Percentiles rank a stretch among this genome's conserved stretches.
These are phyloP conservation scores for Patella ulyssiponensis DNA, from an alignment of 2,888 invertebrate species.

Conservation along the genomic window DNA sequence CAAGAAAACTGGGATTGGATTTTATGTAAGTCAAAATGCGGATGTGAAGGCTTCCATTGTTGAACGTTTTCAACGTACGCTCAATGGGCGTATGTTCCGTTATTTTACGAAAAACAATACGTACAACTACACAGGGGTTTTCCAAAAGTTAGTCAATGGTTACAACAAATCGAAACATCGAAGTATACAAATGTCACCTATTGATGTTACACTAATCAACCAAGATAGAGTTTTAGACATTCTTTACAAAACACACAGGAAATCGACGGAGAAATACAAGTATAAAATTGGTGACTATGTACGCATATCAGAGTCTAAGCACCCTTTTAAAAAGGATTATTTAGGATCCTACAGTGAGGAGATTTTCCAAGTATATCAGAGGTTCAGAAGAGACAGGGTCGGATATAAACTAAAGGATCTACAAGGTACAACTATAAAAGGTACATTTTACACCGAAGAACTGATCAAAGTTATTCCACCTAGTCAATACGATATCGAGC, in stretches of 20 bases:
- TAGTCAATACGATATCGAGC: not conserved
- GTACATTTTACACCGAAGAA: not conserved
- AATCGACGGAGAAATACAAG: not conserved
- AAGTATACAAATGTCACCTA: conserved; percentile 31
- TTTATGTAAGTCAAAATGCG: conserved; percentile 46
- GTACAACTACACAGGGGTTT: conserved; percentile 17
- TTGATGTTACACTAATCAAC: conserved; percentile 29
- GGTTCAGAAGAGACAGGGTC: not conserved
- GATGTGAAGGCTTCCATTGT: conserved; percentile 58
- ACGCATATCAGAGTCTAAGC: not conserved
- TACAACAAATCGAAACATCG: conserved; percentile 36
- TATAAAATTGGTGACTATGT: not conserved
- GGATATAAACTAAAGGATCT: not conserved
- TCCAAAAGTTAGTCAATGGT: conserved; percentile 26
- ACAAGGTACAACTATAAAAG: not conserved
- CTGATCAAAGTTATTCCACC: not conserved
- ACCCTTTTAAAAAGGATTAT: not conserved
- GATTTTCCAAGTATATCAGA: not conserved
- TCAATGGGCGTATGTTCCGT: conserved; percentile 37
- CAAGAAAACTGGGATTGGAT: conserved; percentile 36
- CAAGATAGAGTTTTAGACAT: not conserved
- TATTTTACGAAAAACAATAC: conserved; percentile 26
- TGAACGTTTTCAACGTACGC: conserved; percentile 54
- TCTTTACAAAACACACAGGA: not conserved
- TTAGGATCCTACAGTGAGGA: not conserved